Percentiles rank a stretch among this genome's conserved stretches.
Evolutionary conservation across 2,113 vertebrate genomes (phyloP).

Genomic region (Paraplagusia blochii): DNA sequence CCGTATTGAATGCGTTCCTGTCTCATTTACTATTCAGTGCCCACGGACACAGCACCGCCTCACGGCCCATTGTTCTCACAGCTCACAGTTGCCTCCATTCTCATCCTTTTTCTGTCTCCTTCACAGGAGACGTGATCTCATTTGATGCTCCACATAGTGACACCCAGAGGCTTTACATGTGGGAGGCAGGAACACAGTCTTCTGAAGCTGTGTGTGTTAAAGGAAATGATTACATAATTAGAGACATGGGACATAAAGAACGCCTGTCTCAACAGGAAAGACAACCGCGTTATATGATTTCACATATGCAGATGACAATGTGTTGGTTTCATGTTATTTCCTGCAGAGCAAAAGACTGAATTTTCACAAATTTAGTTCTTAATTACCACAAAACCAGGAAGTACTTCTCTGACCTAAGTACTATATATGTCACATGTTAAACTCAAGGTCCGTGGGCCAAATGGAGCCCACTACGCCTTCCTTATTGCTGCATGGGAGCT

Average conservation of each 20-base stretch:
- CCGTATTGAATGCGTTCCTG: too few species aligned
- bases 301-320: slow-evolving; percentile 18
- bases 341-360: too few species aligned
- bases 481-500: too few species aligned
- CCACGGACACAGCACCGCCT: neutral
- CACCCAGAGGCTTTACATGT: slow-evolving; percentile 52
- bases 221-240: slow-evolving; percentile 57
- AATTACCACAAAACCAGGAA: too few species aligned
- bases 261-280: slow-evolving; percentile 41
- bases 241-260: slow-evolving; percentile 42
- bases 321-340: neutral
- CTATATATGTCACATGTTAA: too few species aligned
- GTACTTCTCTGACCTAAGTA: too few species aligned
- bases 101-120: slow-evolving; percentile 7
- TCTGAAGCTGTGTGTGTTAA: slow-evolving; percentile 17
- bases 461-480: too few species aligned
- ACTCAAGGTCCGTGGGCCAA: too few species aligned
- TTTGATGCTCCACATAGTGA: slow-evolving; percentile 61
- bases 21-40: too few species aligned
- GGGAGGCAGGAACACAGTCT: slow-evolving; percentile 31
- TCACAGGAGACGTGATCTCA: slow-evolving; percentile 63
- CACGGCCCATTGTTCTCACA: slow-evolving; percentile 8
- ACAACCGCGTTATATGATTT: slow-evolving; percentile 22
- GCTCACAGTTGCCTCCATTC: too few species aligned
- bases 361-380: too few species aligned